Conservation (phyloP, 2,113 vertebrate species). For the Dasypus novemcinctus region DNA sequence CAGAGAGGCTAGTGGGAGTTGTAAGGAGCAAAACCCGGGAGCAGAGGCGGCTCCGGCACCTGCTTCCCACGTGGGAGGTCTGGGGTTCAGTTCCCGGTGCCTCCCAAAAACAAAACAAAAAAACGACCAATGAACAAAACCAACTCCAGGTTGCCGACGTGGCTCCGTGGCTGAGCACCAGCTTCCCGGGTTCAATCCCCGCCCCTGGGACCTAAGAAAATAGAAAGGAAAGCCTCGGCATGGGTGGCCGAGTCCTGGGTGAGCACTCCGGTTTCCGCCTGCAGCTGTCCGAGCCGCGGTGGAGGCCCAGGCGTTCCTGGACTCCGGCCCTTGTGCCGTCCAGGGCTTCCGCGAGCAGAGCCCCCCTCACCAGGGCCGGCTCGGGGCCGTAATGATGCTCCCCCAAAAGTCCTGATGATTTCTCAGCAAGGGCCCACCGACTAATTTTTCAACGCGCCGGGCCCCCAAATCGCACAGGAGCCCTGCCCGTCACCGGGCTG, state of each 20-base stretch:
- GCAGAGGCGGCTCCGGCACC: too few relatives aligned
- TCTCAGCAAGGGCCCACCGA: not conserved
- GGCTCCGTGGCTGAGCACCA: too few relatives aligned
- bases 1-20: too few relatives aligned
- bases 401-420: not conserved
- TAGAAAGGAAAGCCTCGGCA: accelerated
- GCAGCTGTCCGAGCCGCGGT: not conserved
- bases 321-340: not conserved
- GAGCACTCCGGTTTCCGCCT: accelerated
- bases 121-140: too few relatives aligned
- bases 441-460: too few relatives aligned
- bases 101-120: too few relatives aligned
- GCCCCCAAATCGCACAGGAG: not conserved
- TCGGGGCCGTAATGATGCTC: accelerated
- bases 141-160: too few relatives aligned
- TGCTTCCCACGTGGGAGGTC: too few relatives aligned
- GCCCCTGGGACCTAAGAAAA: too few relatives aligned
- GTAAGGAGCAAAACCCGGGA: too few relatives aligned
- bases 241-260: not conserved
- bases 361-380: accelerated
- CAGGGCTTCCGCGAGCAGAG: not conserved
- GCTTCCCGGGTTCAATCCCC: too few relatives aligned
- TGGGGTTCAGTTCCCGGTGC: too few relatives aligned
- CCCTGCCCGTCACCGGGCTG: not conserved
- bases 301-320: not conserved